Evolutionary conservation across 2,797 vertebrate species (phyloP).

Genomic region (Cottoperca gobio): DNA sequence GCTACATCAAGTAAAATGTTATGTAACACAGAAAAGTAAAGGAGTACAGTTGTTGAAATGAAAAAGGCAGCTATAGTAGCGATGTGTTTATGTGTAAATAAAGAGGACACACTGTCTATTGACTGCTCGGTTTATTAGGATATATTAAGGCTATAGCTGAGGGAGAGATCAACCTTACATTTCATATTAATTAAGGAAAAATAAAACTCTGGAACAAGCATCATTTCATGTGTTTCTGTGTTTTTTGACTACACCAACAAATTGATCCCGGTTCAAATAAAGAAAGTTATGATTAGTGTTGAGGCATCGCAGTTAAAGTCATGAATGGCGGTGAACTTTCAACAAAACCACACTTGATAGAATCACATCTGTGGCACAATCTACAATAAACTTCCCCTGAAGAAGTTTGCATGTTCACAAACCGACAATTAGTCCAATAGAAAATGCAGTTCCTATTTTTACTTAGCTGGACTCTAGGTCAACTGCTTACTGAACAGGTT

Average conservation of each 20-base stretch:
- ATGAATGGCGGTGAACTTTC: not conserved
- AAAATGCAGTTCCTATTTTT: slow-evolving; percentile 3
- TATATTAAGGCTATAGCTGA: slow-evolving; percentile 2
- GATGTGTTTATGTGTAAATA: not conserved
- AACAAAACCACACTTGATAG: not conserved
- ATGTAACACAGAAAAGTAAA: not conserved
- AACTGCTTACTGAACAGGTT: not conserved
- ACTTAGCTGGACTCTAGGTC: not conserved
- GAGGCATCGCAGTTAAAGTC: not conserved
- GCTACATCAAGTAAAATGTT: not conserved
- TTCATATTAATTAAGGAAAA: slow-evolving; percentile 20
- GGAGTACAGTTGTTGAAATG: not conserved
- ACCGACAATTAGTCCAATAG: not conserved
- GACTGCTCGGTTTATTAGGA: slow-evolving; percentile 39
- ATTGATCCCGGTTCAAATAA: not conserved
- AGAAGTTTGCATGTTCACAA: not conserved
- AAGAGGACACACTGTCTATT: not conserved
- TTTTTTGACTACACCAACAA: not conserved
- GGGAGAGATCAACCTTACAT: not conserved
- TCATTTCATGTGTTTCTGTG: not conserved
- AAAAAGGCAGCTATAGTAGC: accelerated
- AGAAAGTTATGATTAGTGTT: not conserved
- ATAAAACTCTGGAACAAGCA: not conserved
- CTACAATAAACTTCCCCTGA: not conserved
- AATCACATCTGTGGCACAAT: not conserved